Base-by-base conservation (phyloP, 1,140 invertebrate species). In the Manduca sexta region DNA sequence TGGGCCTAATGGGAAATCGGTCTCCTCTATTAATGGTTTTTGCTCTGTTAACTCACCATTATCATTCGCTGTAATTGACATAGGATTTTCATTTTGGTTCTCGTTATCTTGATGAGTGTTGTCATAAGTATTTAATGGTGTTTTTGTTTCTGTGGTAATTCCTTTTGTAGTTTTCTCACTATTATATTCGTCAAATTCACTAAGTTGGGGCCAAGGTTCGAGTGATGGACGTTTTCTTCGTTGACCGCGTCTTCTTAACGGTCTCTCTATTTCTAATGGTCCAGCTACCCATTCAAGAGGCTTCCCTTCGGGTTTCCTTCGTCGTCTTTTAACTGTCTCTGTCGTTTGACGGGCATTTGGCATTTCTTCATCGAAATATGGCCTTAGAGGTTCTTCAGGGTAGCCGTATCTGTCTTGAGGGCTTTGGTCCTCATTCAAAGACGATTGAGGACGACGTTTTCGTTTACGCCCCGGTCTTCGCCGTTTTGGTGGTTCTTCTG, bases 401-500 rank as follows among this genome's bases (percentile, higher is more conserved):
- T 70, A 60, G 13, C 44, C 21, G 7, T 63, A 55, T 50, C 55
- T 61, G 35, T 74, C 67, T 45, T 70, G 59, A 17, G 60, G 45
- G 42, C 37, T 7, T 21, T 60, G 8, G 13, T 66, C 65, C 14
- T 71, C 68, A 45, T 43, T 39, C 11, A 45, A 21, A 16, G 48
- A 11, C 6, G 43, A 37, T 46, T 73, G 72, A 12, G 88, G 88
- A 45, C 86, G 70, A 33, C 87, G 73, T 70, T 88, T 89, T 53
- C 88, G 70, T 74, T 88, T 89, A 1, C 87, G 77, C 10, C 62
- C 65, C 14, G 80, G 56, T 48, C 86, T 76, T 5, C 86, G 69
- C 2, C 86, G 74, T 68, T 80, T 82, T 1, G 64, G 71, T 7
- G 58, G 56, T 43, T 67, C 59, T 26, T 80, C 75, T 39, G 59